Evolutionary conservation across 2,888 invertebrate genomes (phyloP).

Genomic region (Brachyopa scutellaris): DNA sequence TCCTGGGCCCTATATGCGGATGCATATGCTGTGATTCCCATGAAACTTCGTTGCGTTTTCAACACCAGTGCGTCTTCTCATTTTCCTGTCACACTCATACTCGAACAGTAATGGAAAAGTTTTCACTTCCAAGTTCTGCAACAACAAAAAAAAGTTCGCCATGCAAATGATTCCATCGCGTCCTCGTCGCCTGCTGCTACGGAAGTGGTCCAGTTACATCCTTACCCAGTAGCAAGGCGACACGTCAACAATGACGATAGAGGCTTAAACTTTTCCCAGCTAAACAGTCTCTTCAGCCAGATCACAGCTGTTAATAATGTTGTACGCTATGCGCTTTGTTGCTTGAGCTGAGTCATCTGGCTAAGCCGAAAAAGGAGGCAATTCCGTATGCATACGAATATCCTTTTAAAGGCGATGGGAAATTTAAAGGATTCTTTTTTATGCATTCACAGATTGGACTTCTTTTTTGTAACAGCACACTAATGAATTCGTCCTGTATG

Average conservation of each 20-base stretch:
- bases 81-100: neutral
- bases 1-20: neutral
- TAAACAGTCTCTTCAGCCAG: slow-evolving; percentile 8
- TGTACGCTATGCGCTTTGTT: neutral
- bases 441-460: no score
- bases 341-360: slow-evolving; percentile 1
- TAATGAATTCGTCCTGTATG: neutral
- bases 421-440: neutral
- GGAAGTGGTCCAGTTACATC: slow-evolving; percentile 22
- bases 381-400: neutral
- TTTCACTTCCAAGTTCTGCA: slow-evolving; percentile 8
- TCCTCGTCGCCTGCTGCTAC: slow-evolving; percentile 16
- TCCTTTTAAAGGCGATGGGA: slow-evolving; percentile 1
- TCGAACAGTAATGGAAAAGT: slow-evolving; percentile 3
- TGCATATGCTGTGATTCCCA: neutral
- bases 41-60: slow-evolving; percentile 8
- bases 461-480: no score
- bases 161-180: neutral
- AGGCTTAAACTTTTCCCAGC: slow-evolving; percentile 37
- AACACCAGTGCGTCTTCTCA: slow-evolving; percentile 1
- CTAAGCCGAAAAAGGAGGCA: slow-evolving; percentile 10
- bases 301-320: slow-evolving; percentile 43
- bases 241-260: slow-evolving; percentile 19
- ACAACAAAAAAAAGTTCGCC: neutral
- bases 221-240: neutral